Evolutionary conservation across 1,140 invertebrate genomes (phyloP).

Genomic region (Drosophila ananassae): DNA sequence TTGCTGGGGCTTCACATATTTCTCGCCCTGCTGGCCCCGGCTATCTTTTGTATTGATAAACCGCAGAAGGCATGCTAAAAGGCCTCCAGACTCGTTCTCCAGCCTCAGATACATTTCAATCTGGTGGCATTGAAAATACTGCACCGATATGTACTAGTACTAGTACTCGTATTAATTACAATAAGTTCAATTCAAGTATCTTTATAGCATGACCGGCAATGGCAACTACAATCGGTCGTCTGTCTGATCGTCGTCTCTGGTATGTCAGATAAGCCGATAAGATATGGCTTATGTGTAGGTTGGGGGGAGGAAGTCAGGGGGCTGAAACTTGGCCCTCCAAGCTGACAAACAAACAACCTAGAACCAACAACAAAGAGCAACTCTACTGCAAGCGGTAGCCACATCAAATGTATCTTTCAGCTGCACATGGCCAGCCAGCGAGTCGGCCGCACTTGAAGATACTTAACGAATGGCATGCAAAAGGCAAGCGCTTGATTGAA

Average conservation of each 20-base stretch:
- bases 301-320: not conserved
- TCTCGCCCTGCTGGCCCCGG: not conserved
- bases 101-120: conserved; percentile 54
- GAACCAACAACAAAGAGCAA: conserved; percentile 21
- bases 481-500: conserved; percentile 47
- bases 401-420: conserved; percentile 35
- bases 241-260: conserved; percentile 45
- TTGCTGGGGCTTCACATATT: conserved; percentile 61
- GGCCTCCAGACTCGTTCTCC: conserved; percentile 38
- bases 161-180: conserved; percentile 67
- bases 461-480: conserved; percentile 31
- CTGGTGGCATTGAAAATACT: conserved; percentile 41
- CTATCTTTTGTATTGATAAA: conserved; percentile 59
- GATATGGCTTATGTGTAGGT: conserved; percentile 30
- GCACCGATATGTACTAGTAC: conserved; percentile 5
- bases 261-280: conserved; percentile 70
- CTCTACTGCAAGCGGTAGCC: conserved; percentile 17
- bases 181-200: conserved; percentile 67
- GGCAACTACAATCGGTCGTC: conserved; percentile 39
- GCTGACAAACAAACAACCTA: conserved; percentile 3
- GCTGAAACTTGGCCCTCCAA: not conserved
- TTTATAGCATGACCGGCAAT: conserved; percentile 39
- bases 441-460: conserved; percentile 38
- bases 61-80: conserved; percentile 61
- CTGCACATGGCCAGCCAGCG: conserved; percentile 39